Evolutionary conservation across 2,113 vertebrate genomes (phyloP), one percentile per base, ranked within the genome.

Genomic region (Vicugna pacos): DNA sequence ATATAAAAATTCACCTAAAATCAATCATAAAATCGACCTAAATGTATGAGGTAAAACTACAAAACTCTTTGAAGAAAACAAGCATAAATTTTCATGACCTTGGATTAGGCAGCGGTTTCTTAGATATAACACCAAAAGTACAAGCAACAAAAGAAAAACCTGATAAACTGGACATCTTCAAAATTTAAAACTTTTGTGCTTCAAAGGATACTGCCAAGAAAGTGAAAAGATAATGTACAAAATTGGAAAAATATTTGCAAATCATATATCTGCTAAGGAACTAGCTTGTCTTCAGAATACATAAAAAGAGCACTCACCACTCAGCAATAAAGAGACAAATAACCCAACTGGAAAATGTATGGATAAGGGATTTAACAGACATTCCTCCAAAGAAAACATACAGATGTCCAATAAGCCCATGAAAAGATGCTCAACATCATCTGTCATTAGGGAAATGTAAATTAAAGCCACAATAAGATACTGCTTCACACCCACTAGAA

Each of bases 21-120:
- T 56, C 3, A 8, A 35, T 84, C 42, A 82, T 26, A 77, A 42
- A 42, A 42, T 42, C 38, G 28, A 52, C 56, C 12, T 79, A 84
- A 56, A 62, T 65, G 17, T 46, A 91, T 12, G 13, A 88, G 16
- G n/a, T 91, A 72, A 89, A 90, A 80, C 12, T 19, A n/a, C 56
- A 89, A 73, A 83, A 89, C 48, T 81, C 60, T 89, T 94, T 82
- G 46, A 81, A 56, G 52, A 87, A 96, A 84, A 75, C 3, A 72
- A 65, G 12, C 14, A 12, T 82, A 65, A 62, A 46, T 72, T 46
- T 83, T 69, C 77, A 38, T 75, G 62, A 60, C n/a, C n/a, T 91
- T 65, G 60, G 20, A 56, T 42, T 69, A 75, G 24, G 17, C 10
- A 35, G 32, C 35, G 20, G 5, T 81, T 93, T 69, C 28, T 89